Evolutionary conservation across 2,113 vertebrate species (phyloP).

Genomic region (Hippocampus barbouri): DNA sequence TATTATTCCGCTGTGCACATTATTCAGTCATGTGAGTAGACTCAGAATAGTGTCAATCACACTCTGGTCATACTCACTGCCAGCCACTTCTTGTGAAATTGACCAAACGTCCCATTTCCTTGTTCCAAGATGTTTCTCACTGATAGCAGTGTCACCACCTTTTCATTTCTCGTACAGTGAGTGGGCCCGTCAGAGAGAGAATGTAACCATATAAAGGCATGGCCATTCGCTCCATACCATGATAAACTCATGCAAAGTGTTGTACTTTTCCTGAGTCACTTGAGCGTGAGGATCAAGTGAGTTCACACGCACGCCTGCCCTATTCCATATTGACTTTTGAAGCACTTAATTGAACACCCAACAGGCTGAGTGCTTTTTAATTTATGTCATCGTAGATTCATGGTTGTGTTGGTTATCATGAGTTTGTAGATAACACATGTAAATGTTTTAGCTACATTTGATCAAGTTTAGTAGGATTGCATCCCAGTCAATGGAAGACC

Average conservation of each 20-base stretch:
- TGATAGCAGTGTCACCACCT: slow-evolving; percentile 15
- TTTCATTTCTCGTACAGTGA: slow-evolving; percentile 3
- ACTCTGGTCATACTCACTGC: background rate
- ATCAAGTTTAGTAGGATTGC: background rate
- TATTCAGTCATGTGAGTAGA: slow-evolving; percentile 4
- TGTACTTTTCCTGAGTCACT: slow-evolving; percentile 44
- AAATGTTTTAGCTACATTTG: too few relatives aligned
- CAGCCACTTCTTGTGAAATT: slow-evolving; percentile 10
- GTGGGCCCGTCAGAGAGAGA: background rate
- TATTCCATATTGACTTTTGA: background rate
- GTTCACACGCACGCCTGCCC: background rate
- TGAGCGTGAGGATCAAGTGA: background rate
- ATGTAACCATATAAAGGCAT: background rate
- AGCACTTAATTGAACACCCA: too few relatives aligned
- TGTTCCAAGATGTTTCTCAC: slow-evolving; percentile 27
- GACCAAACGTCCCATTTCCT: slow-evolving; percentile 34
- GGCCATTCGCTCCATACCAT: slow-evolving; percentile 10
- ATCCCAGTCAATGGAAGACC: background rate
- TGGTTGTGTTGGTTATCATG: background rate
- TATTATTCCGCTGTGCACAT: background rate
- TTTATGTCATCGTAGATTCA: background rate
- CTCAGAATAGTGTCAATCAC: background rate
- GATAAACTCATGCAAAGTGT: slow-evolving; percentile 49
- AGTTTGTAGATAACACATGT: background rate
- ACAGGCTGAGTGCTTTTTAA: too few relatives aligned